These are phyloP conservation scores for Thaumetopoea pityocampa DNA, from an alignment of 1,140 invertebrate genomes.

Conservation along the genomic window DNA sequence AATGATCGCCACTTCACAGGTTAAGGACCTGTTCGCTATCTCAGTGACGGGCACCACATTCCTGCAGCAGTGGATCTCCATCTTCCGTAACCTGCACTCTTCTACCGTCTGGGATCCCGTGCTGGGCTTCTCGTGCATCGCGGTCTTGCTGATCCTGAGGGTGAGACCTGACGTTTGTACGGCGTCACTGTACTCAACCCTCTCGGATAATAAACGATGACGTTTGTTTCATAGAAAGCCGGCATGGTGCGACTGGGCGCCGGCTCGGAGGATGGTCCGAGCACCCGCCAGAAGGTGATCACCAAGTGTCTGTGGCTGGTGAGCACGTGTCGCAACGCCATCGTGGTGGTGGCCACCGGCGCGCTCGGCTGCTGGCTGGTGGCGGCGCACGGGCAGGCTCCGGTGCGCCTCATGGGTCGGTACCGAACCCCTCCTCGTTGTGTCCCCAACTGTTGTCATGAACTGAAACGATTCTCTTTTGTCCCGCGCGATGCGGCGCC, in stretches of 20 bases:
- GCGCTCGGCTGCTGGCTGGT: constrained; percentile 76
- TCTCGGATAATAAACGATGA: background rate
- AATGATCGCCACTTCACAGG: constrained; percentile 91
- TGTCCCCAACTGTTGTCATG: too few species aligned
- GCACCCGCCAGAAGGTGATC: constrained; percentile 64
- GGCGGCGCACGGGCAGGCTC: constrained; percentile 54
- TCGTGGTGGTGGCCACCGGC: constrained; percentile 83
- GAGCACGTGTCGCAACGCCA: constrained; percentile 84
- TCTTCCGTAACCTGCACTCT: constrained; percentile 78
- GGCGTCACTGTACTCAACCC: background rate
- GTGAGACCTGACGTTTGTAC: constrained; percentile 53
- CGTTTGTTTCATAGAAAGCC: constrained; percentile 74
- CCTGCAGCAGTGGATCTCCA: constrained; percentile 82
- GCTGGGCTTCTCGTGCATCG: constrained; percentile 84
- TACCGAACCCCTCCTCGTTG: too few species aligned
- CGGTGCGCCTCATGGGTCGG: constrained; percentile 81
- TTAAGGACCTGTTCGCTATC: constrained; percentile 90
- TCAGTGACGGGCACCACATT: constrained; percentile 84
- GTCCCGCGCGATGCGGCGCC: constrained; percentile 37
- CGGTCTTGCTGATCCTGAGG: constrained; percentile 82
- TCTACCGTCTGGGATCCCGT: constrained; percentile 81
- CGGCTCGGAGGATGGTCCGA: constrained; percentile 64
- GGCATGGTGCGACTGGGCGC: constrained; percentile 78
- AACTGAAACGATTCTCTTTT: constrained; percentile 21
- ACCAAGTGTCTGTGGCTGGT: constrained; percentile 80